Evolutionary conservation across 2,888 invertebrate species (phyloP), one percentile per base, ranked within the genome.

Genomic region (Drosophila lacicola): DNA sequence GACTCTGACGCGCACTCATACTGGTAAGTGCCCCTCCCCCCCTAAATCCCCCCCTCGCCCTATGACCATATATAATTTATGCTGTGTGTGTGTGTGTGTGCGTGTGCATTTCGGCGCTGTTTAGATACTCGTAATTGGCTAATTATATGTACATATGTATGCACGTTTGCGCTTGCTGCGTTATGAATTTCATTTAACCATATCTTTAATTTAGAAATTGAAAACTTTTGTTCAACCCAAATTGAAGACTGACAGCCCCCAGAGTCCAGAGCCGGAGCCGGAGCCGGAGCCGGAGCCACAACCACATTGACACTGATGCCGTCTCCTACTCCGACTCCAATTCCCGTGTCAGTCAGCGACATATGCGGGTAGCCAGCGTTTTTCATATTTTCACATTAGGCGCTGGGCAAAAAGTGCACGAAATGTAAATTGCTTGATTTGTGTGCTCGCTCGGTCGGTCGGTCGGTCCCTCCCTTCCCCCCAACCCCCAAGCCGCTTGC

Each of bases 121-220:
- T 66, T 74, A 79, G 70, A 81, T 83, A 58, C 62, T 63, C 56
- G 68, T 78, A 88, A 85, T 85, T 81, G 83, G 65, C 83, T 77
- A 88, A 88, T 88, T 83, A 81, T 74, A 81, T 68, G 54, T 62
- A n/a, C n/a, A n/a, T n/a, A 41, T 44, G 37, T 41, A 25, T 65
- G 42, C 41, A 25, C 51, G 50, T 55, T 46, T 46, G 41, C 39
- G 51, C 65, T 42, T 17, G 44, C 39, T 69, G 68, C 72, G 63
- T 73, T 84, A 77, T 84, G 82, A 84, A 82, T 87, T 78, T 74
- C 70, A 80, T 80, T 87, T 82, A 76, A 70, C 41, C 75, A 78
- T 88, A 85, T 89, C 82, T 89, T 80, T 77, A 82, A 89, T 89
- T 86, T 89, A 68, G 65, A 80, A 86, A 88, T 84, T 89, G 80